Evolutionary conservation across 2,113 vertebrate genomes (phyloP).

Genomic region (Onychostoma macrolepis): DNA sequence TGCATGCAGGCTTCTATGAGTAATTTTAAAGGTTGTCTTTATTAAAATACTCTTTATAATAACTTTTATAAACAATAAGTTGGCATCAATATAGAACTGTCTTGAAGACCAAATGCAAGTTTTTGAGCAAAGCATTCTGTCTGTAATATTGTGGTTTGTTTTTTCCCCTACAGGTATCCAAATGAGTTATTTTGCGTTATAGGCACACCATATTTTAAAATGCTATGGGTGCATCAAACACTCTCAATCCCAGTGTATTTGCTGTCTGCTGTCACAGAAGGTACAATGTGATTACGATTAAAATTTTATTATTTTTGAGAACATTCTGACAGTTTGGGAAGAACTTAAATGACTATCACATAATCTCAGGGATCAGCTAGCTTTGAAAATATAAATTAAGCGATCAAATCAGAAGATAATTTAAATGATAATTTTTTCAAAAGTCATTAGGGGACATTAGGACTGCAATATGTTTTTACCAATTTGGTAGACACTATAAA

Average conservation of each 20-base stretch:
- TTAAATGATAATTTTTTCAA: too few species aligned
- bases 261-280: constrained; percentile 85
- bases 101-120: background rate
- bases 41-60: background rate
- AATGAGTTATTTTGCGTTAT: constrained; percentile 82
- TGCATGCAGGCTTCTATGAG: background rate
- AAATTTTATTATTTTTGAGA: background rate
- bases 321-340: background rate
- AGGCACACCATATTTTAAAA: constrained; percentile 73
- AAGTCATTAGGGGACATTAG: background rate
- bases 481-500: background rate
- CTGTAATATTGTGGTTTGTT: background rate
- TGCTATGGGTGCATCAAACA: constrained; percentile 87
- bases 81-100: background rate
- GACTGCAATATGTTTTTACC: background rate
- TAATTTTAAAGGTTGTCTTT: background rate
- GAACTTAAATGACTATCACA: background rate
- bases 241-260: constrained; percentile 85
- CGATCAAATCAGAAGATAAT: background rate
- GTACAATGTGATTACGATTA: constrained; percentile 68
- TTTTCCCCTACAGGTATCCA: constrained; percentile 67
- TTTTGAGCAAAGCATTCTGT: background rate
- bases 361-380: background rate
- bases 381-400: background rate
- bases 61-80: background rate